A percentile compares a stretch with the other conserved stretches of the same genome.
phyloP scores from a whole-genome alignment of 2,113 vertebrate genomes.

The Progne subis region DNA sequence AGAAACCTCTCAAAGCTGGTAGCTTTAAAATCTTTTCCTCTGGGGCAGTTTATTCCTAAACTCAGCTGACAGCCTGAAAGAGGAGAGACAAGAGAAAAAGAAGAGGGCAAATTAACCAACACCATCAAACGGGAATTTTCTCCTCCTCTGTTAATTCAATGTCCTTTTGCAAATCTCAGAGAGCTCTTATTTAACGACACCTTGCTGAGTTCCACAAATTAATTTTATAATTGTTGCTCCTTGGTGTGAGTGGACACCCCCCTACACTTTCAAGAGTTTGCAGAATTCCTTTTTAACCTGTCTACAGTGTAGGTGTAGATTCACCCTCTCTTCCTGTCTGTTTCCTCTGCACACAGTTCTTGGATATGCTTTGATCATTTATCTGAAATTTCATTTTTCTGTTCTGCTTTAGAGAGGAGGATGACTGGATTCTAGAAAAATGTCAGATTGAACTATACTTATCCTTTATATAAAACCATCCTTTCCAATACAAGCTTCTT shows the following conservation, averaged over 20 bases:
- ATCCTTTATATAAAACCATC: not conserved
- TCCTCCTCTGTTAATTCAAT: not conserved
- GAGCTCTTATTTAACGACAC: not conserved
- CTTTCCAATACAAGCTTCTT: not conserved
- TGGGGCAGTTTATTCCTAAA: not conserved
- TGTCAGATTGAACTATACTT: not conserved
- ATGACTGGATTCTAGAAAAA: not conserved
- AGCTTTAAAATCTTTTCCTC: not conserved
- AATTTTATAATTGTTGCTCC: not conserved
- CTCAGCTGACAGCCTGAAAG: not conserved
- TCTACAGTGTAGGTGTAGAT: not conserved
- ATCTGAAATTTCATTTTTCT: not conserved
- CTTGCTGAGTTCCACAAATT: not conserved
- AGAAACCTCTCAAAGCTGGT: not conserved
- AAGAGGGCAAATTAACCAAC: not conserved
- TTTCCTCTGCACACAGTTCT: not conserved
- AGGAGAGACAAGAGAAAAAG: not conserved
- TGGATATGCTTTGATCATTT: not conserved
- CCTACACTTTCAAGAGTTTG: not conserved
- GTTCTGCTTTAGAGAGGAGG: not conserved
- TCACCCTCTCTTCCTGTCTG: not conserved
- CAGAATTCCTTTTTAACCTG: not conserved
- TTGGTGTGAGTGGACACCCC: not conserved
- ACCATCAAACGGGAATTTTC: not conserved
- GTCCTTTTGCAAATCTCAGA: not conserved